Evolutionary conservation across 2,113 vertebrate genomes (phyloP), one percentile per base, ranked within the genome.

Genomic region (Egretta garzetta): DNA sequence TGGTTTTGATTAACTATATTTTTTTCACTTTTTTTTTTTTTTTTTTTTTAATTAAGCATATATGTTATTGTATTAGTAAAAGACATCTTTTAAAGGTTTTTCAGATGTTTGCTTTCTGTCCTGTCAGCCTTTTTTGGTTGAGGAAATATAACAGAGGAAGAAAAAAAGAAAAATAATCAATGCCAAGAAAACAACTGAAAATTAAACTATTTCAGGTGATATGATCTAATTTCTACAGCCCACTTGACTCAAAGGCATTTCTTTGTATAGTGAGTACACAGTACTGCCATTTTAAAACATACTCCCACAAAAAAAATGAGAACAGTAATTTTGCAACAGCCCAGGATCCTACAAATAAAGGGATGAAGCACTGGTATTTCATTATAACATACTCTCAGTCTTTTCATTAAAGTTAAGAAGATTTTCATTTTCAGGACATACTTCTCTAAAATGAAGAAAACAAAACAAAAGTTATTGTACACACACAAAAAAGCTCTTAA

Each of bases 201-300:
- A 88, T 91, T 94, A 89, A 95, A 95, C 53, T 73, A 26, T 86
- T 95, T 90, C n/a, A 71, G 75, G 59, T 93, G 68, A 94, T 79
- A 91, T 10, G 41, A 41, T 80, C 62, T 93, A 84, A 96, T 94
- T 85, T 76, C 62, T 84, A 81, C 59, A 70, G 49, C 58, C 56
- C 73, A 28, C 60, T 58, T 92, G 72, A 53, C 71, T 96, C 79
- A 93, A 80, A 96, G 45, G 43, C 59, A 88, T 79, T 96, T 96
- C 94, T 79, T 89, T 41, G 22, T 52, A 73, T 28, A 72, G 72
- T 15, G 33, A 45, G 19, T 35, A 39, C 11, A 20, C 37, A 62
- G 52, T 21, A 83, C 41, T 53, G 30, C 27, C 55, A 21, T 43
- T 52, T 35, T 27, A 43, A 50, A 74, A 49, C 26, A 35, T 5